Conservation (phyloP, 2,113 vertebrate species). For the Ramphastos sulfuratus region DNA sequence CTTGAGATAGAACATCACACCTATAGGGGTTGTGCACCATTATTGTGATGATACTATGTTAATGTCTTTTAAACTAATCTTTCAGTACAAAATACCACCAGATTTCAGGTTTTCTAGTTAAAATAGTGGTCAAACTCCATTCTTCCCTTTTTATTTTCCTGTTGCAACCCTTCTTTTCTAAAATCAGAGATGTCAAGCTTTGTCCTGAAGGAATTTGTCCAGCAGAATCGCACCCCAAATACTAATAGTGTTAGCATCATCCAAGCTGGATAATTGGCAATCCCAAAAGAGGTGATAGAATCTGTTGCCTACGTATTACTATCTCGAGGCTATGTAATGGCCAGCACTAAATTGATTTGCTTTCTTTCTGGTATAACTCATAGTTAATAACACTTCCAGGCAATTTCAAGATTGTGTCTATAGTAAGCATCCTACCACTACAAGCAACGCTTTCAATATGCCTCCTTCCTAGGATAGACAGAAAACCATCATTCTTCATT, state of each 20-base stretch:
- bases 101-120: not conserved
- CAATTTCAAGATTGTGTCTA: not conserved
- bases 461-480: not conserved
- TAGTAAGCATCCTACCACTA: not conserved
- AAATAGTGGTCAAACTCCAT: not conserved
- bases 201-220: constrained; percentile 4
- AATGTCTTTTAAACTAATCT: not conserved
- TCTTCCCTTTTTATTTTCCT: not conserved
- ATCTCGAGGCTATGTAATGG: not conserved
- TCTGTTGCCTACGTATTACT: constrained; percentile 9
- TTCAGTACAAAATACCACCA: not conserved
- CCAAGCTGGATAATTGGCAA: not conserved
- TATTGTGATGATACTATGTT: not conserved
- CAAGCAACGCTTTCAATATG: not conserved
- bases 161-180: not conserved
- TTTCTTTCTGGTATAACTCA: constrained; percentile 24
- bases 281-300: not conserved
- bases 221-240: not conserved
- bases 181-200: not conserved
- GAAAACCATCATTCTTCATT: not conserved
- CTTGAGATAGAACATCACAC: not conserved
- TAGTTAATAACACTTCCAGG: constrained; percentile 6
- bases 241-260: not conserved
- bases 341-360: constrained; percentile 35
- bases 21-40: not conserved